A percentile compares a stretch with the other conserved stretches of the same genome.
These are phyloP conservation scores for Brenthis ino DNA, from an alignment of 2,888 invertebrate genomes.

Conservation along the genomic window DNA sequence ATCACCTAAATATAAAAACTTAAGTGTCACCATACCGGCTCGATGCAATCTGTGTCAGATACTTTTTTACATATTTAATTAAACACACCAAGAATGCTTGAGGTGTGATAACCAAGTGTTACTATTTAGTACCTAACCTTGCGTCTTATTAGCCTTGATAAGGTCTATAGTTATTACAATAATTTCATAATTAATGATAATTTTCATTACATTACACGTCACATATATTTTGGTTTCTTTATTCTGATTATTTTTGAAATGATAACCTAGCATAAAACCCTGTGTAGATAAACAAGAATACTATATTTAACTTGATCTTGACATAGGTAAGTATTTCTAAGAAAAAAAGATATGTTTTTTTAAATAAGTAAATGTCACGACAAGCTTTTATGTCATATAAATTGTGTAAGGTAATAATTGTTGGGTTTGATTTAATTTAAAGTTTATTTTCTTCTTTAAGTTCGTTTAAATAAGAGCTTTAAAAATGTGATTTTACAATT, in stretches of 20 bases:
- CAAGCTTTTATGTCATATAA: no score
- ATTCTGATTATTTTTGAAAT: neutral
- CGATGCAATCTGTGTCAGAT: slow-evolving; percentile 21
- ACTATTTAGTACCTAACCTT: slow-evolving; percentile 28
- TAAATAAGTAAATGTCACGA: no score
- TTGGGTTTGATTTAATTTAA: no score
- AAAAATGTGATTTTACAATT: no score
- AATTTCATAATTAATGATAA: neutral
- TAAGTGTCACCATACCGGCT: slow-evolving; percentile 5
- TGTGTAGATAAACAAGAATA: no score
- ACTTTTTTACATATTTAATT: slow-evolving; percentile 18
- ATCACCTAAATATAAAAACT: slow-evolving; percentile 8
- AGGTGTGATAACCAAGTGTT: slow-evolving; percentile 24
- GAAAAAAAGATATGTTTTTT: no score
- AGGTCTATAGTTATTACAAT: slow-evolving; percentile 1
- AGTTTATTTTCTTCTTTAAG: no score
- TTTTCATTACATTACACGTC: neutral
- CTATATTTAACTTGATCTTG: no score
- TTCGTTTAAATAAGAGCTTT: no score
- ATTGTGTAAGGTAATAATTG: no score
- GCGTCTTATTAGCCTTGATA: slow-evolving; percentile 8
- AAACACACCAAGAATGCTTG: slow-evolving; percentile 15
- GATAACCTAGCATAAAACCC: no score
- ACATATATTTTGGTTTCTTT: neutral
- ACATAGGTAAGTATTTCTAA: no score